phyloP scores from a whole-genome alignment of 2,113 vertebrate genomes.

The Monopterus albus region DNA sequence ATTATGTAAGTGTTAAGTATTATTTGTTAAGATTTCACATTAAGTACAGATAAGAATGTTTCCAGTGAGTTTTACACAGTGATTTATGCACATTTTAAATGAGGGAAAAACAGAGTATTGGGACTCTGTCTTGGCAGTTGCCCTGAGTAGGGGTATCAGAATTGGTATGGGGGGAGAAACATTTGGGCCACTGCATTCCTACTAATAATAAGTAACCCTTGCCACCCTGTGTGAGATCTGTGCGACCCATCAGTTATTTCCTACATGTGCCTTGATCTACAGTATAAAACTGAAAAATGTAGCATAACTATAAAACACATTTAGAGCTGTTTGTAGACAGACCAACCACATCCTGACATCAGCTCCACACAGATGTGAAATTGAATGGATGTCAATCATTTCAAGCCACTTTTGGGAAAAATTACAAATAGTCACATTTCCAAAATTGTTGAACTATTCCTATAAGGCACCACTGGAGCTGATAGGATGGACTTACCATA shows the following conservation, averaged over 20 bases:
- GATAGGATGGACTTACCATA: slow-evolving; percentile 25
- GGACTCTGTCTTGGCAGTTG: no score
- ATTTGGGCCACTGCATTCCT: neutral
- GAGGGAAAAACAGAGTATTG: no score
- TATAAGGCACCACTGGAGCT: slow-evolving; percentile 9
- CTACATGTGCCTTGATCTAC: neutral
- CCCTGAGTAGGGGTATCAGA: no score
- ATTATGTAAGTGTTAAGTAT: no score
- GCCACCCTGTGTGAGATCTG: neutral
- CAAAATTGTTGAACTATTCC: no score
- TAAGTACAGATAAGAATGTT: no score
- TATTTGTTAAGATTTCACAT: no score
- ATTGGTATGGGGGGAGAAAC: no score
- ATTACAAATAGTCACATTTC: no score
- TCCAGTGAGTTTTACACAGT: no score
- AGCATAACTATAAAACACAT: neutral
- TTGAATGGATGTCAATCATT: slow-evolving; percentile 14
- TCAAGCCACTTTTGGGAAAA: neutral
- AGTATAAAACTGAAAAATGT: neutral
- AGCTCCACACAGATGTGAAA: slow-evolving; percentile 10
- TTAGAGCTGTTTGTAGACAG: neutral
- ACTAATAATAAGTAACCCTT: neutral
- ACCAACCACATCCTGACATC: neutral
- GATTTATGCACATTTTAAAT: no score
- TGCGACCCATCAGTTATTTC: neutral